These are phyloP conservation scores for Nemotelus pantherinus DNA, from an alignment of 2,888 invertebrate genomes.

Conservation along the genomic window DNA sequence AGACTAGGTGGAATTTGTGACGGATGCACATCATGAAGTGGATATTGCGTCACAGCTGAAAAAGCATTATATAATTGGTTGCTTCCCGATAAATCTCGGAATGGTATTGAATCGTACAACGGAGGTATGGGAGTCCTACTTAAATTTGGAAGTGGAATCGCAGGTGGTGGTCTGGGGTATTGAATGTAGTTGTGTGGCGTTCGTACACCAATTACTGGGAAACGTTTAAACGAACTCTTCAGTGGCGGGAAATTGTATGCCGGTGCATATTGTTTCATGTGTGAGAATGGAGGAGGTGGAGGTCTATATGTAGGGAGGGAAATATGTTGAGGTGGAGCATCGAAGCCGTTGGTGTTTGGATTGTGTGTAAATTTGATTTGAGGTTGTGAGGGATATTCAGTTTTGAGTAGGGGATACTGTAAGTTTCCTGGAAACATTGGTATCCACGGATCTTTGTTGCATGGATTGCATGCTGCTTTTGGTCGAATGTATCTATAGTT, in stretches of 20 bases:
- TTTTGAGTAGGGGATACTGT: constrained; percentile 53
- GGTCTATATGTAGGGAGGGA: constrained; percentile 54
- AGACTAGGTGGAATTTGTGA: constrained; percentile 49
- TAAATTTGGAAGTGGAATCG: constrained; percentile 73
- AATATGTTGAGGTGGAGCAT: constrained; percentile 18
- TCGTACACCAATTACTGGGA: neutral
- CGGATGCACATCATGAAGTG: constrained; percentile 53
- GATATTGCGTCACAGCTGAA: constrained; percentile 10
- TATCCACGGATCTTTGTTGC: constrained; percentile 84
- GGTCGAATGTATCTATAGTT: constrained; percentile 56
- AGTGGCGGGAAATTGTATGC: constrained; percentile 45
- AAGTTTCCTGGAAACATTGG: constrained; percentile 68
- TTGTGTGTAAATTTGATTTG: constrained; percentile 44
- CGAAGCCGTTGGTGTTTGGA: constrained; percentile 31
- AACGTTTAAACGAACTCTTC: neutral
- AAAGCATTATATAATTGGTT: neutral
- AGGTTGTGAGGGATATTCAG: constrained; percentile 28
- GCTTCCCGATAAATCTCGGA: constrained; percentile 56
- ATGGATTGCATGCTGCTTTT: constrained; percentile 76
- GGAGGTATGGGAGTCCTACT: constrained; percentile 72
- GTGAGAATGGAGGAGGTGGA: constrained; percentile 57
- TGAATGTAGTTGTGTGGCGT: constrained; percentile 54
- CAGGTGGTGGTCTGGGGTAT: constrained; percentile 47
- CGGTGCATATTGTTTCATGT: constrained; percentile 57
- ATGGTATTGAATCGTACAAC: constrained; percentile 71